Percentiles rank a stretch among this genome's conserved stretches.
These are phyloP conservation scores for Notolabrus celidotus DNA, from an alignment of 2,797 vertebrate genomes.

Conservation along the genomic window DNA sequence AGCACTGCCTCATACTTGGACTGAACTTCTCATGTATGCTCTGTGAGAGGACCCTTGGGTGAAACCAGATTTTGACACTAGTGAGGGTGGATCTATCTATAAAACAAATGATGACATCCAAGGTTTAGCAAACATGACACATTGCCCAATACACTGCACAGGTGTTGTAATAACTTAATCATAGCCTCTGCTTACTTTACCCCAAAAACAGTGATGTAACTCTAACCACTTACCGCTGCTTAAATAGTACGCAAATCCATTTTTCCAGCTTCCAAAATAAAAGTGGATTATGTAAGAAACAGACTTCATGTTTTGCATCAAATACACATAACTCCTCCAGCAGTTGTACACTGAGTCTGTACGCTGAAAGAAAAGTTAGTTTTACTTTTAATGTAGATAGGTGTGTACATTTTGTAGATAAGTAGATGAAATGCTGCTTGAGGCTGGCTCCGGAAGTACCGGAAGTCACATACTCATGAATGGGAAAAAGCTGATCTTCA, in stretches of 20 bases:
- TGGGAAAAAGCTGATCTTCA: too few relatives aligned
- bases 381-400: too few relatives aligned
- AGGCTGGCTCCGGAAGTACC: too few relatives aligned
- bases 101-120: slow-evolving; percentile 41
- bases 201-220: slow-evolving; percentile 38
- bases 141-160: slow-evolving; percentile 15
- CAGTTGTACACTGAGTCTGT: background rate
- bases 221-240: slow-evolving; percentile 26
- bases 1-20: slow-evolving; percentile 38
- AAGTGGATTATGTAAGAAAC: slow-evolving; percentile 49
- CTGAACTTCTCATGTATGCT: slow-evolving; percentile 14
- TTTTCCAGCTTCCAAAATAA: slow-evolving; percentile 37
- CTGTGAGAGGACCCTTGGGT: slow-evolving; percentile 17
- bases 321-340: background rate
- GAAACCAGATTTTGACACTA: slow-evolving; percentile 37
- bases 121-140: slow-evolving; percentile 1
- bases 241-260: slow-evolving; percentile 1
- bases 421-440: too few relatives aligned
- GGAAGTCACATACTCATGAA: too few relatives aligned
- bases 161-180: slow-evolving; percentile 24
- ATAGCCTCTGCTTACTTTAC: slow-evolving; percentile 10
- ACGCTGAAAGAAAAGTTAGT: background rate
- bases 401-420: too few relatives aligned
- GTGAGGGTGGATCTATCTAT: slow-evolving; percentile 38
- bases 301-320: slow-evolving; percentile 32